Evolutionary conservation across 1,140 invertebrate species (phyloP).

Genomic region (Theocolax elegans): DNA sequence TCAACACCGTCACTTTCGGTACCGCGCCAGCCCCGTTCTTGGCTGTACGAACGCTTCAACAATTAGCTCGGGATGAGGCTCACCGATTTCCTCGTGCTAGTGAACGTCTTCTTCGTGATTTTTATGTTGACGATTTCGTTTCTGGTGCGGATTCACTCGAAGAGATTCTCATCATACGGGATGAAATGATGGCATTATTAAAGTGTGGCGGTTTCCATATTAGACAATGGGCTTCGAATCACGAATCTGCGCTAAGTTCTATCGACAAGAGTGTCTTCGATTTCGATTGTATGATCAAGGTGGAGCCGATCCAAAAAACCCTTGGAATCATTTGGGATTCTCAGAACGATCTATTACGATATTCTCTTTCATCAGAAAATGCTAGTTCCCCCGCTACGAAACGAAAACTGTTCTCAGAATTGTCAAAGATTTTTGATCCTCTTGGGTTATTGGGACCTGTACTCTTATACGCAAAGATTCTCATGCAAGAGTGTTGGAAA

Average conservation of each 20-base stretch:
- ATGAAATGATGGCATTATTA: slow-evolving; percentile 44
- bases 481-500: slow-evolving; percentile 43
- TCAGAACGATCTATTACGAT: background rate
- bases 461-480: slow-evolving; percentile 34
- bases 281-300: background rate
- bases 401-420: slow-evolving; percentile 4
- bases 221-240: slow-evolving; percentile 53
- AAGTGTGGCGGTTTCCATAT: slow-evolving; percentile 49
- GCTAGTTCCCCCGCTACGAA: background rate
- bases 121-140: slow-evolving; percentile 65
- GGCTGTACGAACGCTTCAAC: slow-evolving; percentile 54
- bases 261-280: background rate
- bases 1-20: slow-evolving; percentile 49
- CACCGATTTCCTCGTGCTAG: slow-evolving; percentile 47
- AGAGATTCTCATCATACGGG: slow-evolving; percentile 46
- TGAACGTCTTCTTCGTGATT: slow-evolving; percentile 48
- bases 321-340: slow-evolving; percentile 19
- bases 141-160: slow-evolving; percentile 52
- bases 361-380: background rate
- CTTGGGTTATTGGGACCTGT: slow-evolving; percentile 24
- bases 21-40: slow-evolving; percentile 53
- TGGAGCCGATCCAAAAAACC: slow-evolving; percentile 3
- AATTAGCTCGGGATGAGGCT: slow-evolving; percentile 55
- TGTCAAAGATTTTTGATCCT: slow-evolving; percentile 34
- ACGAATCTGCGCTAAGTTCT: background rate